Conservation (phyloP, 2,888 invertebrate genomes). For the Drosophila mettleri region DNA sequence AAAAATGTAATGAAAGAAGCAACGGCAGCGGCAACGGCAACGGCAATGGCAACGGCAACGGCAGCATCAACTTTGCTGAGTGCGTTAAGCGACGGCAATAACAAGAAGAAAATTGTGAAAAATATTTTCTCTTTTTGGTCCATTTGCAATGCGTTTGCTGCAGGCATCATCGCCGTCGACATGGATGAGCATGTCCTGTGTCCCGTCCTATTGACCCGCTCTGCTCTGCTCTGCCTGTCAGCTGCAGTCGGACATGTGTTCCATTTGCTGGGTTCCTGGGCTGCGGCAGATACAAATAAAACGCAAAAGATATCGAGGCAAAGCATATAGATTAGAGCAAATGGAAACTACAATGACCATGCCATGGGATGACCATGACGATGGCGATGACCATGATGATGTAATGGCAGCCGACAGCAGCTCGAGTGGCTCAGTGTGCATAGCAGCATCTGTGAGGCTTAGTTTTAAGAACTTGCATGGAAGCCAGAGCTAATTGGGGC, state of each 20-base stretch:
- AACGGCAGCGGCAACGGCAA: slow-evolving; percentile 51
- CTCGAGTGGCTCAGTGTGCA: background rate
- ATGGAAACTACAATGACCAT: background rate
- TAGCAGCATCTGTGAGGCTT: background rate
- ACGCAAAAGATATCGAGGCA: background rate
- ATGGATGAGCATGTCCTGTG: slow-evolving; percentile 24
- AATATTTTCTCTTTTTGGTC: slow-evolving; percentile 14
- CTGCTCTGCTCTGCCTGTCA: slow-evolving; percentile 19
- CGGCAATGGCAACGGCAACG: slow-evolving; percentile 15
- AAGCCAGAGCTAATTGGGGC: too few relatives aligned
- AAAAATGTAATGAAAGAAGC: slow-evolving; percentile 79
- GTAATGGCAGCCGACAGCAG: background rate
- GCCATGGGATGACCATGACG: background rate
- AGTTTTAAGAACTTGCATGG: too few relatives aligned
- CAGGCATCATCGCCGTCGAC: slow-evolving; percentile 36
- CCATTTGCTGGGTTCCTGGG: slow-evolving; percentile 50
- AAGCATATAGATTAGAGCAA: background rate
- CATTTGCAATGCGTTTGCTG: slow-evolving; percentile 52
- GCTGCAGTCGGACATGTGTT: slow-evolving; percentile 52
- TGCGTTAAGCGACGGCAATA: slow-evolving; percentile 65
- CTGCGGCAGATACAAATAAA: background rate
- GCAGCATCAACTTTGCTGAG: slow-evolving; percentile 60
- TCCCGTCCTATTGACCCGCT: slow-evolving; percentile 41
- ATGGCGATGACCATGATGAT: too few relatives aligned
- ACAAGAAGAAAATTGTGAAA: slow-evolving; percentile 30